Evolutionary conservation across 2,113 vertebrate species (phyloP).

Genomic region (Lanius ludovicianus): DNA sequence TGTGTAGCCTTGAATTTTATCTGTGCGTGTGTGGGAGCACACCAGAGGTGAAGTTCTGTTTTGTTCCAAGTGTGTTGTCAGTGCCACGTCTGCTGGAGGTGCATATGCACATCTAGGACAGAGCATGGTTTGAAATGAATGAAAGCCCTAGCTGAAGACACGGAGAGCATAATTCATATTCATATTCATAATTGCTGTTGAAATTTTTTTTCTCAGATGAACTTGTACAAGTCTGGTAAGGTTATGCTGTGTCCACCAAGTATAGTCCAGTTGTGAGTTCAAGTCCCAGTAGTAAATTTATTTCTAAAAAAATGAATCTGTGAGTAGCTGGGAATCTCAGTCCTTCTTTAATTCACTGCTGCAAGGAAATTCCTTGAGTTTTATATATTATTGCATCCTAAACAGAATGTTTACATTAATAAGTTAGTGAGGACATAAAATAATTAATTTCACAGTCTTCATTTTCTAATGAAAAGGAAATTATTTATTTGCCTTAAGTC

Average conservation of each 20-base stretch:
- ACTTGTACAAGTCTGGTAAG: neutral
- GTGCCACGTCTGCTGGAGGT: rapidly evolving
- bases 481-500: neutral
- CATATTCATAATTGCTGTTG: neutral
- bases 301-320: neutral
- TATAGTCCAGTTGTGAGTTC: neutral
- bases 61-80: neutral
- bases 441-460: neutral
- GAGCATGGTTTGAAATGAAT: neutral
- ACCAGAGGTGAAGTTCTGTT: neutral
- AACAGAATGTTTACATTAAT: neutral
- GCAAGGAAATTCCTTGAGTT: neutral
- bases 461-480: neutral
- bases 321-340: neutral
- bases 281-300: neutral
- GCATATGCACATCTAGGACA: neutral
- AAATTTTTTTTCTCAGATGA: neutral
- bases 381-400: neutral
- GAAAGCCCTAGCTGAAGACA: neutral
- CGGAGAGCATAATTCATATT: neutral
- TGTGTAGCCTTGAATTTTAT: neutral
- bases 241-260: neutral
- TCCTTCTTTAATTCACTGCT: neutral
- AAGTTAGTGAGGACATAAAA: neutral
- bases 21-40: neutral